Base-by-base conservation (phyloP, 2,888 invertebrate species). In the Oxyteleia sp. region DNA sequence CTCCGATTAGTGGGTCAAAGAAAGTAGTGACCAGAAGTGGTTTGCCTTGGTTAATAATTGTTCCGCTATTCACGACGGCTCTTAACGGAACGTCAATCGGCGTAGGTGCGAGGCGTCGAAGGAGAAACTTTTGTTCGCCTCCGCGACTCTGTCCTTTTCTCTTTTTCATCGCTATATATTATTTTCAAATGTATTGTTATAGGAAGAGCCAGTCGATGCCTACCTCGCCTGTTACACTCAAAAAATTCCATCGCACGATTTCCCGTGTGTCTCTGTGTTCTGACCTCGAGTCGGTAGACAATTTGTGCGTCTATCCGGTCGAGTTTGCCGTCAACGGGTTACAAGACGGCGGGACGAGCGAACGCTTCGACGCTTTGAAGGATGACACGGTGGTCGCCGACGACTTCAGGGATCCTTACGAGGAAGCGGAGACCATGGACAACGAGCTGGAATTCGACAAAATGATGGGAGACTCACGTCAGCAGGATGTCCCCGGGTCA, bases 281-380 rank as follows among this genome's bases (percentile, higher is more conserved):
- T 0, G 91, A 91, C 1, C 89, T 88, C 38, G 90, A 91, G 11
- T 92, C 92, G 0, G 89, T 83, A 57, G 93, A 93, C 15, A 91
- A 91, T 85, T 69, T 92, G 0, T 89, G 85, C 71, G 51, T 86
- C 13, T 93, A 92, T 72, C 90, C 91, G 10, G 79, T 86, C 1
- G 90, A 89, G 13, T 90, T 92, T 23, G 91, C 93, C 16, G 85
- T 89, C 1, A 86, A 85, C 0, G 72, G 85, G 1, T 68, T 91
- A 4, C 88, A 89, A 23, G 86, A 87, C 15, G 88, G 86, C 49
- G 86, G 87, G 87, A 93, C 76, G 74, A 85, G 86, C 43, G 87
- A 87, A 10, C 85, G 84, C 4, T 94, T 94, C 23, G 94, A 94
- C 51, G 94, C 94, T 23, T 86, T 94, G 43, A 94, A 94, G 15